Evolutionary conservation across 2,113 vertebrate species (phyloP).

Genomic region (Ranitomeya variabilis): DNA sequence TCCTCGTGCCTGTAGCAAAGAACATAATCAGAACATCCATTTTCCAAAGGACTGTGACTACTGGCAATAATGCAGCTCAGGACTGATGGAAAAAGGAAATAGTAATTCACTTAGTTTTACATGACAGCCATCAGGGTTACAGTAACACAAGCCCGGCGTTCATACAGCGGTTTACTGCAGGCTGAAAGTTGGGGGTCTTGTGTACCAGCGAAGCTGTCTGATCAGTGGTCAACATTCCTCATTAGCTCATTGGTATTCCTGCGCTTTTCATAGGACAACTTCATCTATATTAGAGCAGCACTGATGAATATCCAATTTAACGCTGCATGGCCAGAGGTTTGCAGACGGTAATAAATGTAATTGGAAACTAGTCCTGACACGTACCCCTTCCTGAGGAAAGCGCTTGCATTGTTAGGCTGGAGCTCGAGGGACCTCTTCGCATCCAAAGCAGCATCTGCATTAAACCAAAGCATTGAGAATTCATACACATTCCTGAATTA

Average conservation of each 20-base stretch:
- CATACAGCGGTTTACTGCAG: background rate
- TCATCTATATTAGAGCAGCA: slow-evolving; percentile 55
- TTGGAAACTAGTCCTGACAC: slow-evolving; percentile 62
- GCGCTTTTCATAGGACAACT: slow-evolving; percentile 52
- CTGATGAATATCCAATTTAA: slow-evolving; percentile 59
- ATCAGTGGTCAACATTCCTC: slow-evolving; percentile 6
- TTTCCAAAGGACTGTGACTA: slow-evolving; percentile 5
- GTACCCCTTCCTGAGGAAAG: slow-evolving; percentile 89
- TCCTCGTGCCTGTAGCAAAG: slow-evolving; percentile 15
- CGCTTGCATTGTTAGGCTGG: slow-evolving; percentile 79
- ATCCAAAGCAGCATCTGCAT: slow-evolving; percentile 85
- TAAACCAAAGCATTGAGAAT: slow-evolving; percentile 60
- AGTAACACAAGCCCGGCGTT: background rate
- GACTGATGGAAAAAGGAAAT: background rate
- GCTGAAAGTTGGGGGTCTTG: background rate
- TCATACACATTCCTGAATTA: slow-evolving; percentile 50
- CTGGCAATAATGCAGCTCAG: background rate
- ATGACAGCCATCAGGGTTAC: background rate
- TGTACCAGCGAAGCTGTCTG: background rate
- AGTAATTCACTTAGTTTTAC: background rate
- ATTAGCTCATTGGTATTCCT: slow-evolving; percentile 49
- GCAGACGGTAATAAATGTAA: slow-evolving; percentile 58
- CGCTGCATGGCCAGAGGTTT: slow-evolving; percentile 57
- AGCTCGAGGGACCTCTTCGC: slow-evolving; percentile 86
- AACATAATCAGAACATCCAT: slow-evolving; percentile 36